Base-by-base conservation (phyloP, 1,140 invertebrate genomes). In the Neelides sp. region DNA sequence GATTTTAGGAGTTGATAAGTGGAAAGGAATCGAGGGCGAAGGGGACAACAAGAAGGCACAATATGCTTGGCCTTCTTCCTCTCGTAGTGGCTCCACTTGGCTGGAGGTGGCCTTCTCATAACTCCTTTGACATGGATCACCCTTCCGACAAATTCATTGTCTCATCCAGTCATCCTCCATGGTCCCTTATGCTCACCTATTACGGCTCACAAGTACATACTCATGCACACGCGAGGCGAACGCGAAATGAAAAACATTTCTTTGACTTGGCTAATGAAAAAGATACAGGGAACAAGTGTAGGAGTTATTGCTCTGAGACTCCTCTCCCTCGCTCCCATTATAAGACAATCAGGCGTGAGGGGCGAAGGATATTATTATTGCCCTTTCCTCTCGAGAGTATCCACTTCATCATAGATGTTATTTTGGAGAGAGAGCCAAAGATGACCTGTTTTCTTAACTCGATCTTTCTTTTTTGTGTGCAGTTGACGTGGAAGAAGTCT, bases 21-120 rank as follows among this genome's bases (percentile, higher is more conserved):
- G 58, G 54, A 60, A 60, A 57, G 54, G 44, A 57, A 60, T 60
- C 48, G 52, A 51, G 54, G 54, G 41, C 40, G 54, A 60, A 54
- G 51, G 56, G 55, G 35, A 48, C 22, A 54, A 54, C 15, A 49
- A 44, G 39, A 27, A 30, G 8, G 41, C 34, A 52, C 43, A 52
- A 52, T 52, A 52, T 48, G 52, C 40, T 48, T 48, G 34, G 46
- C 17, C 52, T 26, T 43, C 41, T 46, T 48, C 52, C 44, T 54
- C 34, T 42, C 48, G 24, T 23, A 54, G 44, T 40, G 34, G 20
- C 39, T 34, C 30, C 12, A 15, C 20, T 34, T 44, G 50, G 26
- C 42, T 40, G 20, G 39, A 39, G 35, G 27, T 48, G 28, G 20
- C 35, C 35, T 48, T 23, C 52, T 55, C 53, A 55, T 55, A 55